phyloP scores from a whole-genome alignment of 2,888 invertebrate genomes.

The Leptogaster cylindrica region DNA sequence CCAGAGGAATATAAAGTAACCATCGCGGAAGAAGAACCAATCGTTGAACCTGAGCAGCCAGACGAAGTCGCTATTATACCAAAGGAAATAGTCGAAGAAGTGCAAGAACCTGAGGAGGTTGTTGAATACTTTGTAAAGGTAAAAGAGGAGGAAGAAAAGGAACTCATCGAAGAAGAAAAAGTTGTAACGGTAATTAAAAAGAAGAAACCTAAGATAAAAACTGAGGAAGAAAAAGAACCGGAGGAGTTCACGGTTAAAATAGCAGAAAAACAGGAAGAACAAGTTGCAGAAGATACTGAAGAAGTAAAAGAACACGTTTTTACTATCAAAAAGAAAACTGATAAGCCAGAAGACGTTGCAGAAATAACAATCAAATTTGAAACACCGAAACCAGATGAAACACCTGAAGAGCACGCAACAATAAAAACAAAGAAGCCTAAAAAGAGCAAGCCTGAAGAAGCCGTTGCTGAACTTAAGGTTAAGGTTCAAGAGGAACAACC shows the following conservation, averaged over 20 bases:
- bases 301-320: conserved; percentile 49
- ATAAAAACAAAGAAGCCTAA: conserved; percentile 48
- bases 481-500: conserved; percentile 44
- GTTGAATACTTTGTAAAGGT: conserved; percentile 56
- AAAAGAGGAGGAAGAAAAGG: conserved; percentile 53
- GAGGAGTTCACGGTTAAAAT: conserved; percentile 55
- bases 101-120: conserved; percentile 47
- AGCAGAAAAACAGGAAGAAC: conserved; percentile 51
- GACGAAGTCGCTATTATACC: conserved; percentile 25
- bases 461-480: background rate
- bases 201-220: conserved; percentile 58
- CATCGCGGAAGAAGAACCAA: conserved; percentile 45
- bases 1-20: conserved; percentile 25
- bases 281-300: conserved; percentile 51
- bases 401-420: conserved; percentile 47
- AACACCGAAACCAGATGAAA: conserved; percentile 53
- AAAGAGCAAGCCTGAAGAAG: conserved; percentile 14
- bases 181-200: conserved; percentile 52
- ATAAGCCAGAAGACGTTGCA: conserved; percentile 55
- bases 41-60: conserved; percentile 43
- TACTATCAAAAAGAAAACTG: conserved; percentile 50
- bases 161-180: conserved; percentile 53
- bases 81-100: conserved; percentile 46
- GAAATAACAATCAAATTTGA: conserved; percentile 54
- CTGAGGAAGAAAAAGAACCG: conserved; percentile 50